Evolutionary conservation across 1,140 invertebrate genomes (phyloP).

Genomic region (Listronotus bonariensis): DNA sequence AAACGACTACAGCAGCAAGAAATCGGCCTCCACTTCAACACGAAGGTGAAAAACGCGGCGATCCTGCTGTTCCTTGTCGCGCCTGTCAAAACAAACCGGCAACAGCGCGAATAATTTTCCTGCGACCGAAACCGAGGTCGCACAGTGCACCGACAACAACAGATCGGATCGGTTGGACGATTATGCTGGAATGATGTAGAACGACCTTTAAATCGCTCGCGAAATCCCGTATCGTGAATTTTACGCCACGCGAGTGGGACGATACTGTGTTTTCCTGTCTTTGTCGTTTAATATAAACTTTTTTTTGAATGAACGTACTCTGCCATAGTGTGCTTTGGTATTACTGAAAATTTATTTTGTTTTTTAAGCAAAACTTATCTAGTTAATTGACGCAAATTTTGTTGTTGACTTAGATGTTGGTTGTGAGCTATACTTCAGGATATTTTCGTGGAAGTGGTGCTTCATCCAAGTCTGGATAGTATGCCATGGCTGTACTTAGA

Average conservation of each 20-base stretch:
- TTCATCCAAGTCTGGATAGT: constrained; percentile 12
- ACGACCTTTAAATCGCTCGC: constrained; percentile 19
- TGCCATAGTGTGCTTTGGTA: not conserved
- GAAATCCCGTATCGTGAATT: constrained; percentile 6
- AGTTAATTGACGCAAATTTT: not conserved
- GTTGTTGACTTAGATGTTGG: constrained; percentile 1
- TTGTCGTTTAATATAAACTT: constrained; percentile 10
- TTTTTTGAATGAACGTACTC: constrained; percentile 12
- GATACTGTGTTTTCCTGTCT: constrained; percentile 12
- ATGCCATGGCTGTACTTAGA: constrained; percentile 55
- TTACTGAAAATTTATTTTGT: not conserved
- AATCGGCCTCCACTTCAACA: constrained; percentile 19
- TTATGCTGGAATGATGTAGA: constrained; percentile 1
- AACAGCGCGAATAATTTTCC: constrained; percentile 27
- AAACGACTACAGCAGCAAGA: not conserved
- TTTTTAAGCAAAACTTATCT: no score
- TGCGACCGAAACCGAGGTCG: constrained; percentile 16
- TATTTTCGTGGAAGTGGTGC: not conserved
- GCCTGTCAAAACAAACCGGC: constrained; percentile 26
- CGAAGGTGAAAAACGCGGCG: constrained; percentile 5
- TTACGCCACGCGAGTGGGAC: not conserved
- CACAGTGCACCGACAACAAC: constrained; percentile 25
- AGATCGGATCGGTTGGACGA: constrained; percentile 2
- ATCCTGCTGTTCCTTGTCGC: constrained; percentile 11
- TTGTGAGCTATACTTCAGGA: constrained; percentile 4